Evolutionary conservation across 92 coral and sea anemone genomes (phyloP).

Genomic region (Meandrina meandrites): DNA sequence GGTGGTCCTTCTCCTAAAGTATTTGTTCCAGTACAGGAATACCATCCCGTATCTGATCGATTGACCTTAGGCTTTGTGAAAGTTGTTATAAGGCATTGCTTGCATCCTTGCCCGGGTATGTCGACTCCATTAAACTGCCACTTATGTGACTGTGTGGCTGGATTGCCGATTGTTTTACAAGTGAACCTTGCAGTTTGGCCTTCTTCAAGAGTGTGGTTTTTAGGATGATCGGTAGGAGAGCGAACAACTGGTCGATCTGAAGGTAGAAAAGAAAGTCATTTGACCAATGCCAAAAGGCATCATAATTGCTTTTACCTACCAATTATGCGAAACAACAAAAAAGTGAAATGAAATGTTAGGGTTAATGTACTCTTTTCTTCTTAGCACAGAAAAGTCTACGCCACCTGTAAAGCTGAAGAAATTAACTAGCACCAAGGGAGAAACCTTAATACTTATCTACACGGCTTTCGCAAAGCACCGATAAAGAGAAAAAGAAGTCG

Average conservation of each 20-base stretch:
- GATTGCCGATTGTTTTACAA: slow-evolving; percentile 76
- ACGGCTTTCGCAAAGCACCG: not conserved
- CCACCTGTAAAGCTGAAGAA: not conserved
- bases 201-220: slow-evolving; percentile 57
- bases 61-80: slow-evolving; percentile 17
- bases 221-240: slow-evolving; percentile 57
- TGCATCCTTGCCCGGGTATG: slow-evolving; percentile 37
- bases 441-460: not conserved
- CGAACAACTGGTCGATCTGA: slow-evolving; percentile 87
- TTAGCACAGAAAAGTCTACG: too few species aligned
- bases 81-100: not conserved
- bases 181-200: slow-evolving; percentile 53
- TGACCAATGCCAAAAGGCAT: not conserved
- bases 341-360: not conserved
- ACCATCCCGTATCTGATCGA: slow-evolving; percentile 56
- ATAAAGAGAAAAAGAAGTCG: too few species aligned
- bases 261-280: not conserved
- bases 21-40: slow-evolving; percentile 72
- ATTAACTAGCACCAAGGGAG: not conserved
- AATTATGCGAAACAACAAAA: not conserved
- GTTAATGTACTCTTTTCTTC: too few species aligned
- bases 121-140: slow-evolving; percentile 70
- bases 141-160: slow-evolving; percentile 34
- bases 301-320: not conserved
- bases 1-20: slow-evolving; percentile 73